Evolutionary conservation across 2,888 invertebrate species (phyloP), one percentile per base, ranked within the genome.

Genomic region (Agrochola litura): DNA sequence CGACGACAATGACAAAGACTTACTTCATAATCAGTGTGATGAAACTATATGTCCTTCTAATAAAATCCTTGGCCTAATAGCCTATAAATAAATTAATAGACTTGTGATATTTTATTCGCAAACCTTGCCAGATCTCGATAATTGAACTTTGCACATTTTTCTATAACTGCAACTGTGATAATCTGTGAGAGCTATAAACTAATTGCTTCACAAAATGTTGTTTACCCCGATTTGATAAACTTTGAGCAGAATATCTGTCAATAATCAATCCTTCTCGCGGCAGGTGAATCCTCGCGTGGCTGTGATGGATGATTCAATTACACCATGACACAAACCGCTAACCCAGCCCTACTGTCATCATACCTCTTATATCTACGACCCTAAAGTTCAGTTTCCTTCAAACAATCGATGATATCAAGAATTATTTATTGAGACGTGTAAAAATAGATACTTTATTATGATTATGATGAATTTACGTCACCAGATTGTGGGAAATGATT

Each of bases 241-340:
- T 73, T 56, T 66, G 70, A 81, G 30, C 61, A 64, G 63, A 77
- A 76, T 82, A 77, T 84, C 83, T 84, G 84, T 87, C 87, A 81
- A 86, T 86, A 87, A 90, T 89, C 90, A 86, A 90, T 86, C 89
- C 77, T 84, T 84, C 76, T 68, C 72, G 67, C 74, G 81, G 65
- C 83, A 87, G 83, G 84, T 87, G 88, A 85, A 86, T 84, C 86
- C 81, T 76, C 77, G 77, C 67, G 69, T 76, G 64, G 77, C 73
- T 56, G 85, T 91, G 90, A 91, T 90, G 87, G 91, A 91, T 90
- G 88, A 85, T 88, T 88, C 88, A 90, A 90, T 90, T 90, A 90
- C 85, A 84, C 80, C 77, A 70, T 85, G 79, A 84, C 77, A 81
- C 77, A 73, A 80, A 85, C 82, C 71, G 68, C 83, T 67, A 80